Evolutionary conservation across 1,140 invertebrate genomes (phyloP).

Genomic region (Dreissena polymorpha): DNA sequence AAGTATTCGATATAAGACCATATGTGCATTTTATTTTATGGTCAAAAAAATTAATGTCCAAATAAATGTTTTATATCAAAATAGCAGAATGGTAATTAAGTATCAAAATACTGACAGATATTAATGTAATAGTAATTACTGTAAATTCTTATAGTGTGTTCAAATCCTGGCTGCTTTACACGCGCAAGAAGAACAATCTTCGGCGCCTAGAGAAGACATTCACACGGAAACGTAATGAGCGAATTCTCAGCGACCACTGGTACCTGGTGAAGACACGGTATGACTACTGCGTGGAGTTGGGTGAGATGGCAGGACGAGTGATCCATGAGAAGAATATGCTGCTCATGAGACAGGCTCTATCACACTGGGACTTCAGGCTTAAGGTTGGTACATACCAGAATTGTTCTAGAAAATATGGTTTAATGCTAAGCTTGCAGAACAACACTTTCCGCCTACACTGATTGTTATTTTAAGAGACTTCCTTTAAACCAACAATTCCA

Average conservation of each 20-base stretch:
- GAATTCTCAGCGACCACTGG: constrained; percentile 31
- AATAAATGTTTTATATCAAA: no score
- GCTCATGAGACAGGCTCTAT: constrained; percentile 37
- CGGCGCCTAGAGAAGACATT: constrained; percentile 35
- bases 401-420: neutral
- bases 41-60: no score
- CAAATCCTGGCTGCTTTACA: constrained; percentile 53
- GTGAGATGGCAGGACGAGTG: constrained; percentile 36
- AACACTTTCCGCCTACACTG: neutral
- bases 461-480: neutral
- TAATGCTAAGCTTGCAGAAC: neutral
- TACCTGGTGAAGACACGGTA: constrained; percentile 50
- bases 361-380: constrained; percentile 40
- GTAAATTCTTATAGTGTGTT: constrained; percentile 43
- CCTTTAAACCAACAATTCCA: no score
- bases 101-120: no score
- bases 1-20: no score
- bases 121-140: no score
- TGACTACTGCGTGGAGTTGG: constrained; percentile 48
- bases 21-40: no score
- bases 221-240: constrained; percentile 25
- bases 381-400: constrained; percentile 5
- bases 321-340: constrained; percentile 39
- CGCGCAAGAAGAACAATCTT: constrained; percentile 44
- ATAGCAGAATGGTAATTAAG: no score